Conservation (phyloP, 2,113 vertebrate genomes). For the Lethenteron camtschaticum region DNA sequence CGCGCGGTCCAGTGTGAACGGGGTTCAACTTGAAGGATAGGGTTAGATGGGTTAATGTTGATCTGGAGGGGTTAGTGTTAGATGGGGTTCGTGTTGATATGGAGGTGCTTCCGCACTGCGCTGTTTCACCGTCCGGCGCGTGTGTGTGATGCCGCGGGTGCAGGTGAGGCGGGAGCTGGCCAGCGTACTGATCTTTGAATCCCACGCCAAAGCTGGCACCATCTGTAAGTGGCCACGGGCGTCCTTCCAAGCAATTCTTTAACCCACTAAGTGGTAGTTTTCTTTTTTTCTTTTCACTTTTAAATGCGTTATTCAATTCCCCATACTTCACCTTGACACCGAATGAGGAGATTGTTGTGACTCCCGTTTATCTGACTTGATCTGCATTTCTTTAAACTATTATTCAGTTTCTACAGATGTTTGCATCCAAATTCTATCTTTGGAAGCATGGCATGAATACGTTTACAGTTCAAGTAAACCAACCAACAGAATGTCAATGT, state of each 20-base stretch:
- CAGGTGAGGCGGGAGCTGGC: slow-evolving; percentile 82
- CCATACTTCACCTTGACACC: neutral
- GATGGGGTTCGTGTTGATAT: too few species aligned
- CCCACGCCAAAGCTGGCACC: slow-evolving; percentile 75
- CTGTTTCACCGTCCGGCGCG: too few species aligned
- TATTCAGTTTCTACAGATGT: neutral
- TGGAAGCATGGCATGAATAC: neutral
- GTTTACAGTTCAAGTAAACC: slow-evolving; percentile 11
- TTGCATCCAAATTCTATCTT: too few species aligned
- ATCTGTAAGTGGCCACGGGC: slow-evolving; percentile 47
- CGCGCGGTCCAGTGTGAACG: too few species aligned
- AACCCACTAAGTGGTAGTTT: fast-evolving
- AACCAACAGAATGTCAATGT: slow-evolving; percentile 6
- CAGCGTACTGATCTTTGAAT: slow-evolving; percentile 83
- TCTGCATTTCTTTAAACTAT: neutral
- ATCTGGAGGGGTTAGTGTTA: too few species aligned
- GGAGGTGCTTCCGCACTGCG: too few species aligned
- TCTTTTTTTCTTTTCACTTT: fast-evolving
- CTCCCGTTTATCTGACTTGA: neutral
- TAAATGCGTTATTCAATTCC: neutral
- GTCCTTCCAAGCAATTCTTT: neutral
- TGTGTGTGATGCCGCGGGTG: neutral
- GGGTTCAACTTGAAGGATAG: too few species aligned
- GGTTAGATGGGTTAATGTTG: too few species aligned
- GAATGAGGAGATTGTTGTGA: neutral